phyloP scores from a whole-genome alignment of 2,888 invertebrate species.

The Euspilapteryx auroguttella region DNA sequence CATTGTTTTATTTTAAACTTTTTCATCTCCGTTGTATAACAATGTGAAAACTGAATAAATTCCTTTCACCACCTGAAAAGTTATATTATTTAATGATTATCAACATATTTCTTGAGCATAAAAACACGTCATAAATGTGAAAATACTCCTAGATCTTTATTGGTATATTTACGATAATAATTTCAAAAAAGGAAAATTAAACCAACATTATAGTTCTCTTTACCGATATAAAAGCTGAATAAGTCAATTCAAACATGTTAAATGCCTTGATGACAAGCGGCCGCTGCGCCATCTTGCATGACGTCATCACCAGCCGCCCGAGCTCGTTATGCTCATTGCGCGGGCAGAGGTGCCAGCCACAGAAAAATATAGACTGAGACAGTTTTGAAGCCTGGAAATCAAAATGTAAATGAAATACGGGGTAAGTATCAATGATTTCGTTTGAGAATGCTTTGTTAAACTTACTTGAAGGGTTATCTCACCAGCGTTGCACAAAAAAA shows the following conservation, averaged over 20 bases:
- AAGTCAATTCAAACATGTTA: conserved; percentile 40
- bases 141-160: too few relatives aligned
- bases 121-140: too few relatives aligned
- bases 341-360: conserved; percentile 33
- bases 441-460: neutral
- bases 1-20: too few relatives aligned
- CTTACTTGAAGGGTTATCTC: conserved; percentile 46
- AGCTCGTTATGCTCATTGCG: conserved; percentile 14
- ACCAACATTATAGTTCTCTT: too few relatives aligned
- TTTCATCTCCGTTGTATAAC: conserved; percentile 29
- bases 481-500: conserved; percentile 45
- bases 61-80: conserved; percentile 34
- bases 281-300: conserved; percentile 30
- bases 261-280: conserved; percentile 48
- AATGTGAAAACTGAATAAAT: conserved; percentile 44
- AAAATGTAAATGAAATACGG: conserved; percentile 1
- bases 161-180: too few relatives aligned
- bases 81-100: too few relatives aligned
- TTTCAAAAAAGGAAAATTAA: too few relatives aligned
- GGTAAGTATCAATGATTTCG: neutral
- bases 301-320: conserved; percentile 24
- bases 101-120: too few relatives aligned
- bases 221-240: conserved; percentile 33
- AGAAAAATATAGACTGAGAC: conserved; percentile 38
- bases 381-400: conserved; percentile 28